These are phyloP conservation scores for Pyrocoelia pectoralis DNA, from an alignment of 2,888 invertebrate genomes.

Conservation along the genomic window DNA sequence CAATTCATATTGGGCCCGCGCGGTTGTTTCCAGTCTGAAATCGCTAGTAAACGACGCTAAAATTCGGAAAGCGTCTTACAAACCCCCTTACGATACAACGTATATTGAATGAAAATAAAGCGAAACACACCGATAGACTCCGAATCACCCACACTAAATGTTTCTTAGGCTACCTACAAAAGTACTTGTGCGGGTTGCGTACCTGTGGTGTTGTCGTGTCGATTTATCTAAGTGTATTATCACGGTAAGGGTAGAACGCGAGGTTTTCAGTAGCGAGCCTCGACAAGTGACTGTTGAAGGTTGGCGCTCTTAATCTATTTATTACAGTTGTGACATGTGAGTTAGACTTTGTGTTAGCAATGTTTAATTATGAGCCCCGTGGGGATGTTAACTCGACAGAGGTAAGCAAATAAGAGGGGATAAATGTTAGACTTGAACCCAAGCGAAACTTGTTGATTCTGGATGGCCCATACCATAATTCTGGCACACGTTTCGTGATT, in stretches of 20 bases:
- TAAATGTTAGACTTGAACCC: constrained; percentile 30
- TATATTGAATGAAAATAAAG: constrained; percentile 7
- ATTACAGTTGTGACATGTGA: constrained; percentile 33
- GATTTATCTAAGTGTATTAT: constrained; percentile 24
- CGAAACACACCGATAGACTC: constrained; percentile 36
- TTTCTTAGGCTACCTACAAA: constrained; percentile 41
- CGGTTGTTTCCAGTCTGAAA: constrained; percentile 35
- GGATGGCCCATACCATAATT: too few relatives aligned
- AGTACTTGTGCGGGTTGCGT: constrained; percentile 39
- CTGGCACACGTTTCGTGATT: too few relatives aligned
- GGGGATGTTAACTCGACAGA: constrained; percentile 37
- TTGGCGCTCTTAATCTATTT: constrained; percentile 28
- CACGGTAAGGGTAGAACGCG: constrained; percentile 38
- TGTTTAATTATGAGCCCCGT: constrained; percentile 35
- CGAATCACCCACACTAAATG: constrained; percentile 41
- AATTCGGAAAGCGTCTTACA: constrained; percentile 37
- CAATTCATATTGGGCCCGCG: constrained; percentile 40
- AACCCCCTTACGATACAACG: constrained; percentile 26
- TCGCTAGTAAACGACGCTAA: constrained; percentile 28
- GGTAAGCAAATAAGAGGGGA: constrained; percentile 37
- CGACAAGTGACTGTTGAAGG: constrained; percentile 37
- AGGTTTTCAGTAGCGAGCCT: constrained; percentile 28
- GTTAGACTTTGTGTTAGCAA: constrained; percentile 30
- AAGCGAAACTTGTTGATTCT: constrained; percentile 43
- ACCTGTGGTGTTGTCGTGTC: constrained; percentile 37